Conservation (phyloP, 2,888 invertebrate species). For the Prenolepis imparis region DNA sequence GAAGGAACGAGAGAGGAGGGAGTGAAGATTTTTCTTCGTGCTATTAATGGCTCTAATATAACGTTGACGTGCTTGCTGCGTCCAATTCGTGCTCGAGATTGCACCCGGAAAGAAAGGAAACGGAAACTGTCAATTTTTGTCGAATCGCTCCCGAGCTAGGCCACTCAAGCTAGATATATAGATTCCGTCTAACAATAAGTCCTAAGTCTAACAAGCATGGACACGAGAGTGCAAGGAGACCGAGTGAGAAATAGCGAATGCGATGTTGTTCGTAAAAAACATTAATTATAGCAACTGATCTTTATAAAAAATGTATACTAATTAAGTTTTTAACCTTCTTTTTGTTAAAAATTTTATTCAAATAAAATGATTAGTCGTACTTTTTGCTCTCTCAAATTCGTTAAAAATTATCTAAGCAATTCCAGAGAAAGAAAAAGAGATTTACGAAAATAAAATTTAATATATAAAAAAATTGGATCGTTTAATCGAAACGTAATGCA, state of each 20-base stretch:
- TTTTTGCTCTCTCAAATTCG: background rate
- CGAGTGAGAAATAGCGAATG: conserved; percentile 46
- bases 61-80: conserved; percentile 55
- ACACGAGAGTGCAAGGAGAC: conserved; percentile 72
- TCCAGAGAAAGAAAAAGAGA: background rate
- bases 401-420: background rate
- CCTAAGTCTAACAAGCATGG: conserved; percentile 79
- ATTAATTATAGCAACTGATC: background rate
- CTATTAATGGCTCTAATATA: conserved; percentile 18
- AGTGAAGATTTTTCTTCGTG: conserved; percentile 53
- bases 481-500: background rate
- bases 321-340: background rate
- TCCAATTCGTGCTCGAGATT: conserved; percentile 39
- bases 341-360: background rate
- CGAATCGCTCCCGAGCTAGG: conserved; percentile 66
- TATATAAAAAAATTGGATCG: background rate
- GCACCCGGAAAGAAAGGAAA: conserved; percentile 33
- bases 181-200: conserved; percentile 78
- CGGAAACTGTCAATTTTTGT: conserved; percentile 39
- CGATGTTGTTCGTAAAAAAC: conserved; percentile 64
- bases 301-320: background rate
- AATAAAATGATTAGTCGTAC: background rate
- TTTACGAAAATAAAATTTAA: background rate
- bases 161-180: conserved; percentile 75
- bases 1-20: conserved; percentile 57